Conservation (phyloP, 2,113 vertebrate species). For the Coreoperca whiteheadi region DNA sequence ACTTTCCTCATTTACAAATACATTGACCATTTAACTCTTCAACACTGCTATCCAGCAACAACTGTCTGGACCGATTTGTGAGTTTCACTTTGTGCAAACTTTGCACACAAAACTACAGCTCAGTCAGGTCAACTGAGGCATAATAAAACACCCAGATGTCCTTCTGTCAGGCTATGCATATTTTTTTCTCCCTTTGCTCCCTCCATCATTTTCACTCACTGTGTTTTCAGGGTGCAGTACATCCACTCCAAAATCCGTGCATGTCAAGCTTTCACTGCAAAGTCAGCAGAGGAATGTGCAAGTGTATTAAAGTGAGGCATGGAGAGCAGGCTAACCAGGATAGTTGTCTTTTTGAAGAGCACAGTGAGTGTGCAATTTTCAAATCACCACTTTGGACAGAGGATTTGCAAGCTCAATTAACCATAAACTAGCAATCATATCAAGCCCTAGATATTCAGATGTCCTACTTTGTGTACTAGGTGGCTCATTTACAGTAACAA, state of each 20-base stretch:
- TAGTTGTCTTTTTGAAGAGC: constrained; percentile 4
- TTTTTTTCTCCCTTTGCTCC: constrained; percentile 18
- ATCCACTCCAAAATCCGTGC: constrained; percentile 24
- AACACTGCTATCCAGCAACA: not conserved
- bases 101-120: constrained; percentile 22
- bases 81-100: constrained; percentile 19
- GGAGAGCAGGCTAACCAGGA: not conserved
- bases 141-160: constrained; percentile 49
- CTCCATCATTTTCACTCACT: constrained; percentile 42
- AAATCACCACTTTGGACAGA: not conserved
- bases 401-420: not conserved
- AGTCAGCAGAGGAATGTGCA: constrained; percentile 23
- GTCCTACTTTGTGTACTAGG: not conserved
- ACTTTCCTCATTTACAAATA: constrained; percentile 22
- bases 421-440: constrained; percentile 12
- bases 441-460: not conserved
- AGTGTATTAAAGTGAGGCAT: not conserved
- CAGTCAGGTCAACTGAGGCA: constrained; percentile 32
- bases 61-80: not conserved
- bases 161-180: constrained; percentile 32
- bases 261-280: constrained; percentile 33
- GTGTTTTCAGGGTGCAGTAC: constrained; percentile 17
- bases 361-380: constrained; percentile 5
- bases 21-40: constrained; percentile 7
- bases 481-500: constrained; percentile 3